Conservation (phyloP, 2,797 vertebrate genomes). For the Cuculus canorus region DNA sequence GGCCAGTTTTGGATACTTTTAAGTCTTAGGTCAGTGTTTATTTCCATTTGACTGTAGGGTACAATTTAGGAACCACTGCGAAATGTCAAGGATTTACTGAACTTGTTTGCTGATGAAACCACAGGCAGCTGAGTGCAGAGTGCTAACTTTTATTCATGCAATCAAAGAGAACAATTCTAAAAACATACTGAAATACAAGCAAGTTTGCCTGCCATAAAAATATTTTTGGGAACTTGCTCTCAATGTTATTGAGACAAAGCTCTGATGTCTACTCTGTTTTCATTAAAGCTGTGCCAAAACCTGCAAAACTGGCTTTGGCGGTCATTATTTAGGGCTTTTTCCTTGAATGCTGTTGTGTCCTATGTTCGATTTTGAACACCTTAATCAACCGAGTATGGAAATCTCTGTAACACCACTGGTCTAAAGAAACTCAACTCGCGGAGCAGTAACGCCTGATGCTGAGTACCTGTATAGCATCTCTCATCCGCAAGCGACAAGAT, state of each 20-base stretch:
- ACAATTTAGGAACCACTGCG: conserved; percentile 59
- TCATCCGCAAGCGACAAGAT: background rate
- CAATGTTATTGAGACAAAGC: background rate
- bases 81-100: conserved; percentile 61
- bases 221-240: conserved; percentile 38
- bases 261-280: background rate
- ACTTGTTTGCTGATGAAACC: conserved; percentile 56
- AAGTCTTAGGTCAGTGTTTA: conserved; percentile 53
- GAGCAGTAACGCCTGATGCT: background rate
- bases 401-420: background rate
- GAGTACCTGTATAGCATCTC: background rate
- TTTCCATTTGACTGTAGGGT: conserved; percentile 54
- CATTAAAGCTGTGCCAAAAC: background rate
- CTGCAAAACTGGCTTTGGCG: background rate
- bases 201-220: conserved; percentile 30
- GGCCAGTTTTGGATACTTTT: conserved; percentile 55
- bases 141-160: conserved; percentile 56
- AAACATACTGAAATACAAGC: conserved; percentile 28
- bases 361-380: background rate
- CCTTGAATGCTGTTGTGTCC: background rate
- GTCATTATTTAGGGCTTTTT: background rate
- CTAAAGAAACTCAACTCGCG: background rate
- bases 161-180: conserved; percentile 50
- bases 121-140: conserved; percentile 53
- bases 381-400: background rate